Evolutionary conservation across 2,888 invertebrate species (phyloP).

Genomic region (Ophioninae sp.): DNA sequence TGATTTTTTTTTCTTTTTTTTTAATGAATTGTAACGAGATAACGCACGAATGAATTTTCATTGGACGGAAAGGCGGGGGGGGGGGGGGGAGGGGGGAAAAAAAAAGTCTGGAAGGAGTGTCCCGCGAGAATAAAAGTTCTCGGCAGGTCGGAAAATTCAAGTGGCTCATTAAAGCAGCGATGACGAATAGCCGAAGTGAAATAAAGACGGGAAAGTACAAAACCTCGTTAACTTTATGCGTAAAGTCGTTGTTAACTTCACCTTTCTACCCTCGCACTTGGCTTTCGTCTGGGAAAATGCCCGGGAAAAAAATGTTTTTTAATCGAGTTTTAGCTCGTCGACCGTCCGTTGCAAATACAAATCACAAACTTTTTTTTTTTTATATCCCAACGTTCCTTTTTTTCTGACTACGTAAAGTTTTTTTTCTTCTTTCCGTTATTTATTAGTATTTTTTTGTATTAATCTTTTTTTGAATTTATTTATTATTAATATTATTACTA

Average conservation of each 20-base stretch:
- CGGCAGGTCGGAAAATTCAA: background rate
- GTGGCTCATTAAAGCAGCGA: background rate
- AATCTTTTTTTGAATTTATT: too few species aligned
- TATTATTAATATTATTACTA: too few species aligned
- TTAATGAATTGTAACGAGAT: background rate
- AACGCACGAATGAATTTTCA: background rate
- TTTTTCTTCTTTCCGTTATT: too few species aligned
- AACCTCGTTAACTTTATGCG: background rate
- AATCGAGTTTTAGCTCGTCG: background rate
- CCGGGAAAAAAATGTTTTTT: background rate
- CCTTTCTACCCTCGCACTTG: background rate
- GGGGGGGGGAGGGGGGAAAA: background rate
- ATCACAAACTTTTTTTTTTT: background rate
- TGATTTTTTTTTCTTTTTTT: background rate
- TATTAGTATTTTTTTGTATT: too few species aligned
- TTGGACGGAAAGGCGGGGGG: background rate
- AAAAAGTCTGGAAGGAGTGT: background rate
- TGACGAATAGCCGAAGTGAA: background rate
- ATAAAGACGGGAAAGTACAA: background rate
- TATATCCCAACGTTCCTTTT: too few species aligned
- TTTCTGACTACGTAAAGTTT: too few species aligned
- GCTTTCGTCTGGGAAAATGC: background rate
- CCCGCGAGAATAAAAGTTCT: background rate
- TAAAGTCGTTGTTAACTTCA: background rate
- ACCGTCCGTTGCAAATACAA: background rate